Base-by-base conservation (phyloP, 2,888 invertebrate genomes). In the Lithosia quadra region DNA sequence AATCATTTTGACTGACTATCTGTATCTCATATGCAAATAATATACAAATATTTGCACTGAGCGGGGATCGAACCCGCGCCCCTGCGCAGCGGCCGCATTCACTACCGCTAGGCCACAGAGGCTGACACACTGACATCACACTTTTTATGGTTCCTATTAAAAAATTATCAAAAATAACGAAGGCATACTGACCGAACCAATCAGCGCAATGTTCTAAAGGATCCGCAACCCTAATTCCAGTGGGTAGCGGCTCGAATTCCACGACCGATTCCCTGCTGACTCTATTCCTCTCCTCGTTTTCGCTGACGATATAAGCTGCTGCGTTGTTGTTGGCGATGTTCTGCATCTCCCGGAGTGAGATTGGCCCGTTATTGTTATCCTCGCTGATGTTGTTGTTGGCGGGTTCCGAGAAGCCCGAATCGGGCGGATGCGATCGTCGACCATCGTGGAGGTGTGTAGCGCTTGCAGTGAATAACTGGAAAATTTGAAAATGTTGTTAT, bases 271-370 rank as follows among this genome's bases (percentile, higher is more conserved):
- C 94, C 21, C 93, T 83, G 77, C 92, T 92, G 74, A 91, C 87
- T 66, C 91, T 84, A 76, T 94, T 93, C 77, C 93, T 79, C 84
- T 95, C 93, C 75, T 95, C 95, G 72, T 95, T 95, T 79, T 95
- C 95, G 79, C 94, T 95, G 76, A 91, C 89, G 80, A 95, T 95
- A 86, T 95, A 95, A 18, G 92, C 94, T 0, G 92, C 89, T 0
- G 95, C 95, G 77, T 95, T 95, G 86, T 95, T 95, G 86, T 95
- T 95, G 72, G 95, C 95, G 79, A 95, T 95, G 87, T 95, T 95
- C 88, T 95, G 95, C 92, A 95, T 92, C 86, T 95, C 95, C 28
- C 95, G 93, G 66, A 94, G 86, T 22, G 95, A 95, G 76, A 95
- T 95, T 39, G 95, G 95, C 0, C 95, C 95, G 82, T 95, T 95